phyloP scores from a whole-genome alignment of 1,140 invertebrate species.

The Meloidogyne exigua region DNA sequence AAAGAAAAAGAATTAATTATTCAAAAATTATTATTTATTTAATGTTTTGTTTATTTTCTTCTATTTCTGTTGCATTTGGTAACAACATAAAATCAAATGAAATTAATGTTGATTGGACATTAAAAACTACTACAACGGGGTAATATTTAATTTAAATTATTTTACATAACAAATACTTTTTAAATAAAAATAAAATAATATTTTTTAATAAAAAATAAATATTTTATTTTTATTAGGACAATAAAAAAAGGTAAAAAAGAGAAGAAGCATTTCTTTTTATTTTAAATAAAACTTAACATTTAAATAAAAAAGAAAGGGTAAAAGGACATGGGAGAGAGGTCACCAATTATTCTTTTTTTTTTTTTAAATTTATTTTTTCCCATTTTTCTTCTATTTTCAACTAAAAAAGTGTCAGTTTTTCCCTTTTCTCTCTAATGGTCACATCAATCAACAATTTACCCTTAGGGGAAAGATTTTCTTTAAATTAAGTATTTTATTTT shows the following conservation, averaged over 20 bases:
- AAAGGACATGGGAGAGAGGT: neutral
- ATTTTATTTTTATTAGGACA: too few species aligned
- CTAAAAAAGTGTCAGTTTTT: neutral
- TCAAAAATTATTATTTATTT: neutral
- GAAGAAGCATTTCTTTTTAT: neutral
- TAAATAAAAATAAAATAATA: too few species aligned
- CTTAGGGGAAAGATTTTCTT: neutral
- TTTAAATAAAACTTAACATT: too few species aligned
- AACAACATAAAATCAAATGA: conserved; percentile 10
- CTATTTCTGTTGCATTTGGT: neutral
- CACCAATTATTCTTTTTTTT: neutral
- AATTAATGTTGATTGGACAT: conserved; percentile 22
- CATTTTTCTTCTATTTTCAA: too few species aligned
- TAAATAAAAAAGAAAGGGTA: neutral
- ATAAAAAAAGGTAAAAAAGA: neutral
- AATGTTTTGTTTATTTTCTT: neutral
- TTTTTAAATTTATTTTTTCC: neutral
- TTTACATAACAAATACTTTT: too few species aligned
- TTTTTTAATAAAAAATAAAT: too few species aligned
- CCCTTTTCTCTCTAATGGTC: neutral
- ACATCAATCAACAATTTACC: neutral
- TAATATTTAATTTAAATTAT: neutral
- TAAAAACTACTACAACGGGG: neutral
- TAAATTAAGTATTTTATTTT: too few species aligned
- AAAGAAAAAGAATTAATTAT: neutral